A percentile compares a stretch with the other conserved stretches of the same genome.
phyloP scores from a whole-genome alignment of 2,797 vertebrate genomes.

The Trematocara caparti region DNA sequence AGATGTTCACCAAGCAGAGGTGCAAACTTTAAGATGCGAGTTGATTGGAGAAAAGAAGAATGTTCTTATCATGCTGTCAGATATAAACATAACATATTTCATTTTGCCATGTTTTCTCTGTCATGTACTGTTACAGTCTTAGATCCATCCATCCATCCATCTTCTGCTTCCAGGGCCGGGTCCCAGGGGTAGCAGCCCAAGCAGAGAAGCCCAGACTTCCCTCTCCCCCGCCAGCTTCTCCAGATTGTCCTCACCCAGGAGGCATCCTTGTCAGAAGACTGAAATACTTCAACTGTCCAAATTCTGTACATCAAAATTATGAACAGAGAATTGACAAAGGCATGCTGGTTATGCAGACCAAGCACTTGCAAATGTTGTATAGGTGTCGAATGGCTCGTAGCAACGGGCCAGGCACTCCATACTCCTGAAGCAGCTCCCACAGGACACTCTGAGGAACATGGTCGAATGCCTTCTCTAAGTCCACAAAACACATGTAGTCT shows the following conservation, averaged over 20 bases:
- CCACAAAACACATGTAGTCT: neutral
- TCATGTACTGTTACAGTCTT: neutral
- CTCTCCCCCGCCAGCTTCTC: neutral
- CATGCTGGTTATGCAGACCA: neutral
- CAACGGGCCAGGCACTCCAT: neutral
- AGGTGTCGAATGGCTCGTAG: neutral
- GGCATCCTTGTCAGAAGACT: neutral
- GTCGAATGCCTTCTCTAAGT: neutral
- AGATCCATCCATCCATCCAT: neutral
- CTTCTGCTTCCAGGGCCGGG: neutral
- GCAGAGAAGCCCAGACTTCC: neutral
- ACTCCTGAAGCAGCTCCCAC: neutral
- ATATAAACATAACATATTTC: neutral
- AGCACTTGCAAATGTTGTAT: neutral
- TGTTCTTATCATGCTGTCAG: constrained; percentile 14
- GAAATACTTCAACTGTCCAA: neutral
- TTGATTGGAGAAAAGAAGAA: constrained; percentile 6
- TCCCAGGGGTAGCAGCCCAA: neutral
- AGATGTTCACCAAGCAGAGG: constrained; percentile 28
- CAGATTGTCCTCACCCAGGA: neutral
- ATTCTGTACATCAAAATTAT: neutral
- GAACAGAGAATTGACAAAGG: neutral
- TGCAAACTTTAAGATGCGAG: neutral
- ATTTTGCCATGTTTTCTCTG: neutral
- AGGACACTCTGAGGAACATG: neutral